Base-by-base conservation (phyloP, 2,113 vertebrate species). In the Pampusana beccarii region DNA sequence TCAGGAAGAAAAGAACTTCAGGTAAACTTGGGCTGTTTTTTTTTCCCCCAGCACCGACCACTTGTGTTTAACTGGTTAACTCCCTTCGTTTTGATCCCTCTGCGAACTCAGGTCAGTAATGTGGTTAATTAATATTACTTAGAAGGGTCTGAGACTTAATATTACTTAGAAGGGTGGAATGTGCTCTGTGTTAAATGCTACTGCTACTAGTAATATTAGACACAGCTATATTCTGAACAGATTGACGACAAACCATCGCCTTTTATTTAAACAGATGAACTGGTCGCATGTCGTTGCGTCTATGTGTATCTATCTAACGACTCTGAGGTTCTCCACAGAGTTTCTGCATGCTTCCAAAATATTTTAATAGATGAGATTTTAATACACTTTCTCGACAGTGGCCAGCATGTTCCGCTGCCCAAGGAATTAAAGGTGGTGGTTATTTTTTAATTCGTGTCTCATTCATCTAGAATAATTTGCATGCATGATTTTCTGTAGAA, bases 51-150 rank as follows among this genome's bases (percentile, higher is more conserved):
- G n/a, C 31, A 29, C 40, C 29, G 64, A 62, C 28, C 50, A 54
- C 36, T 71, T 7, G 3, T 83, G 31, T 86, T 77, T 77, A 60
- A 77, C 44, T 73, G n/a, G 51, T 44, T 80, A 71, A 56, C 15
- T 91, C 65, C 44, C 61, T 87, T 60, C 0, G 1, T 38, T 71
- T 87, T 0, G 0, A 81, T 85, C 73, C 34, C 44, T 80, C 48
- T 61, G 20, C 69, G 72, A 83, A 57, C 44, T 80, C 69, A 48
- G 53, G 75, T 69, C 62, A 95, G 67, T 50, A 77, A 86, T 40
- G 36, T 65, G 60, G 73, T 83, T 83, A 79, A 94, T 89, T 89
- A 84, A 60, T 81, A 71, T 70, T 33, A 33, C 19, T 70, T 58
- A 70, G 25, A 78, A 88, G 46, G 15, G 20, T 58, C 91, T 83